phyloP scores from a whole-genome alignment of 2,797 vertebrate species.

The Hylomyscus alleni region DNA sequence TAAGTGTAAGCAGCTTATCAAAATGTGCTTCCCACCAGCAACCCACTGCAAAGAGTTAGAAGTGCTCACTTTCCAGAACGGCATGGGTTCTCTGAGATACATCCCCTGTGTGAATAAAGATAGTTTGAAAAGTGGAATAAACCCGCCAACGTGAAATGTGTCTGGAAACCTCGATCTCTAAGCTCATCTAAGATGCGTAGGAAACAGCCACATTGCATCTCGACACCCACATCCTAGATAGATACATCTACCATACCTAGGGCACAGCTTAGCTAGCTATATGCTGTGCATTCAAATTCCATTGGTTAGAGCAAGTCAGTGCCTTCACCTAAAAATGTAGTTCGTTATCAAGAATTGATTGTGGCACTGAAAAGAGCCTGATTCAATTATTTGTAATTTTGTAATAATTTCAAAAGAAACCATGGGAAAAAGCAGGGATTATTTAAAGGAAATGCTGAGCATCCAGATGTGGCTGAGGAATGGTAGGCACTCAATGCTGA shows the following conservation, averaged over 20 bases:
- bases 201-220: not conserved
- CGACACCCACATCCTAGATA: not conserved
- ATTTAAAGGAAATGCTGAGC: constrained; percentile 9
- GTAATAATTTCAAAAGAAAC: not conserved
- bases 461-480: constrained; percentile 23
- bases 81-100: not conserved
- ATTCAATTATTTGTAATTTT: constrained; percentile 4
- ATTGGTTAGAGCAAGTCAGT: not conserved
- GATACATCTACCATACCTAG: not conserved
- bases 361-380: not conserved
- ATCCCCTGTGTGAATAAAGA: not conserved
- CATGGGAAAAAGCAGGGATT: not conserved
- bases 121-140: not conserved
- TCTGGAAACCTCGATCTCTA: not conserved
- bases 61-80: not conserved
- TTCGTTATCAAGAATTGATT: not conserved
- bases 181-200: not conserved
- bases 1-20: not conserved
- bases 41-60: no score
- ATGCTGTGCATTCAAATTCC: not conserved
- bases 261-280: not conserved
- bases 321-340: not conserved
- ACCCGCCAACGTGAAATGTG: not conserved
- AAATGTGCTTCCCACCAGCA: not conserved
- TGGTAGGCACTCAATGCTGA: not conserved